phyloP scores from a whole-genome alignment of 2,797 vertebrate species.

The Acrossocheilus wenchowensis region DNA sequence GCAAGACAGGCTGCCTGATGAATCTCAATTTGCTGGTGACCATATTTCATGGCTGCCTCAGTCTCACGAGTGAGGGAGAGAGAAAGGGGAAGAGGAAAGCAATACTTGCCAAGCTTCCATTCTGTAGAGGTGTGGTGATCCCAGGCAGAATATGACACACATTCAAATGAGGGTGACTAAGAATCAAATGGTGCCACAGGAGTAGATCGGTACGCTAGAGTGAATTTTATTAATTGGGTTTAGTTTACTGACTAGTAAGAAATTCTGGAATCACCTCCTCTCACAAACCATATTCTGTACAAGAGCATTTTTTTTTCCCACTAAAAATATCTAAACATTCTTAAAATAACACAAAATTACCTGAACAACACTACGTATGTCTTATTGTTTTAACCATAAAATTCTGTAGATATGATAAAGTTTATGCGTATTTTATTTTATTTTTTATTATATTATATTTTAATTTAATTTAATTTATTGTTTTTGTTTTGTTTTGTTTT shows the following conservation, averaged over 20 bases:
- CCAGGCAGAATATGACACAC: constrained; percentile 64
- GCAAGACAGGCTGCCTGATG: constrained; percentile 77
- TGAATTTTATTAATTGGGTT: background rate
- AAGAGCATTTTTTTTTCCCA: background rate
- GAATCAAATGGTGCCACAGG: background rate
- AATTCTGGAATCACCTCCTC: background rate
- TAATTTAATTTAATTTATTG: too few species aligned
- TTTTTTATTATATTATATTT: too few species aligned
- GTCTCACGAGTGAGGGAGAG: constrained; percentile 2
- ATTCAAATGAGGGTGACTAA: constrained; percentile 57
- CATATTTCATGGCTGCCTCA: constrained; percentile 74
- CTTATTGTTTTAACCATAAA: background rate
- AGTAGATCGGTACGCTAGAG: background rate
- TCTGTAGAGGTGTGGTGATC: constrained; percentile 45
- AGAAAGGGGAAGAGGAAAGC: constrained; percentile 42
- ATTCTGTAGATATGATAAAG: background rate
- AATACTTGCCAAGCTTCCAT: constrained; percentile 69
- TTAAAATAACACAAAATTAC: background rate
- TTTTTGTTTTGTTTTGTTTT: background rate
- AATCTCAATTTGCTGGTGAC: constrained; percentile 79
- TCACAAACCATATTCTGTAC: background rate
- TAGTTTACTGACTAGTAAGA: background rate
- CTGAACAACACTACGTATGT: background rate
- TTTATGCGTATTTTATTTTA: background rate
- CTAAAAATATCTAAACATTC: background rate